These are phyloP conservation scores for Melitaea cinxia DNA, from an alignment of 1,140 invertebrate genomes.

Conservation along the genomic window DNA sequence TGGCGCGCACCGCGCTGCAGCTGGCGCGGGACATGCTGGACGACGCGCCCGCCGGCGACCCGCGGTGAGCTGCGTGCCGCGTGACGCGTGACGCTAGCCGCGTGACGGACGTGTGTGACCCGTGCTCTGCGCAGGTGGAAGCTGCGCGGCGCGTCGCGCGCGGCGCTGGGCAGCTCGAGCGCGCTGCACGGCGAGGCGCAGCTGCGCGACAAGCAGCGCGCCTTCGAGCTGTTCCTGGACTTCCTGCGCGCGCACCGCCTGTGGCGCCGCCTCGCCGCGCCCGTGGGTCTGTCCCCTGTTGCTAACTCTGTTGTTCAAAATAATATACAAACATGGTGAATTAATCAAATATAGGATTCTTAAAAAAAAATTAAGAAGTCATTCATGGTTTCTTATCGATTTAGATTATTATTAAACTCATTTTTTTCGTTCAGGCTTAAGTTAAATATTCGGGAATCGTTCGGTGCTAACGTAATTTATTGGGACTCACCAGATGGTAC, in stretches of 20 bases:
- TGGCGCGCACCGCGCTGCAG: slow-evolving; percentile 87
- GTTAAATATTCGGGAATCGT: too few species aligned
- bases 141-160: slow-evolving; percentile 40
- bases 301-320: neutral
- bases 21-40: slow-evolving; percentile 92
- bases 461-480: too few species aligned
- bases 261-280: slow-evolving; percentile 89
- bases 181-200: slow-evolving; percentile 92
- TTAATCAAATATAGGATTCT: too few species aligned
- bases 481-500: slow-evolving; percentile 87
- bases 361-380: too few species aligned
- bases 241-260: slow-evolving; percentile 90
- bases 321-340: slow-evolving; percentile 72
- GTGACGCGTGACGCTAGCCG: slow-evolving; percentile 47
- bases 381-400: too few species aligned
- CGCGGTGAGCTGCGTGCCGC: slow-evolving; percentile 83
- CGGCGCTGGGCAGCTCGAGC: slow-evolving; percentile 83
- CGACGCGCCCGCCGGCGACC: slow-evolving; percentile 94
- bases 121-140: slow-evolving; percentile 39
- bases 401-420: too few species aligned
- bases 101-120: neutral
- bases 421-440: too few species aligned
- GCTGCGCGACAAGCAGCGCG: slow-evolving; percentile 92
- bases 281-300: slow-evolving; percentile 72
- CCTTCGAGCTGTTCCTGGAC: slow-evolving; percentile 86